A percentile compares a stretch with the other conserved stretches of the same genome.
phyloP scores from a whole-genome alignment of 2,888 invertebrate genomes.

The Pterobdella sp. region DNA sequence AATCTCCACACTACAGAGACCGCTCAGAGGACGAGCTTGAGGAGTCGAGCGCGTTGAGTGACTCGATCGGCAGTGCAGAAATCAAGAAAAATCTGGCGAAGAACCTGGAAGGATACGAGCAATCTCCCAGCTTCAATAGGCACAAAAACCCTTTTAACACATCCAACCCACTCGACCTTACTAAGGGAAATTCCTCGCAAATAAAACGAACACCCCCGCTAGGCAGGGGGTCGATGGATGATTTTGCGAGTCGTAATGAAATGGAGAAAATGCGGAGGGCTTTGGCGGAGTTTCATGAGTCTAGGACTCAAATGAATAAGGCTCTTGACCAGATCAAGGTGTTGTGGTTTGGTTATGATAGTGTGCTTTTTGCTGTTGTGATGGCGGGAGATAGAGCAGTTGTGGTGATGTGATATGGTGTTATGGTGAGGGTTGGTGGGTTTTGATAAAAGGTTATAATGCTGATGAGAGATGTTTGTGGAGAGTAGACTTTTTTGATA shows the following conservation, averaged over 20 bases:
- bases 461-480: too few relatives aligned
- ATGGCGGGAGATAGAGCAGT: neutral
- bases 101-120: neutral
- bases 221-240: neutral
- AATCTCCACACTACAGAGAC: too few relatives aligned
- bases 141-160: neutral
- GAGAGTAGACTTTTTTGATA: too few relatives aligned
- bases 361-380: neutral
- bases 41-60: slow-evolving; percentile 8
- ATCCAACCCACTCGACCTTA: too few relatives aligned
- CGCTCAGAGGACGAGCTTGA: neutral
- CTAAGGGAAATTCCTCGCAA: neutral
- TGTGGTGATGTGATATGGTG: neutral
- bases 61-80: slow-evolving; percentile 3
- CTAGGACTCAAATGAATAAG: neutral
- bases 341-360: neutral
- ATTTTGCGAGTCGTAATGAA: neutral
- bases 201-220: neutral
- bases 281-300: neutral
- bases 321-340: slow-evolving; percentile 22
- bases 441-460: too few relatives aligned
- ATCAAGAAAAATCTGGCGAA: neutral
- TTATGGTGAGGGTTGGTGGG: neutral
- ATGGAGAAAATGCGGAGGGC: neutral
- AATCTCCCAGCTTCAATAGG: neutral